These are phyloP conservation scores for Macrobrachium nipponense DNA, from an alignment of 1,140 invertebrate genomes.

Conservation along the genomic window DNA sequence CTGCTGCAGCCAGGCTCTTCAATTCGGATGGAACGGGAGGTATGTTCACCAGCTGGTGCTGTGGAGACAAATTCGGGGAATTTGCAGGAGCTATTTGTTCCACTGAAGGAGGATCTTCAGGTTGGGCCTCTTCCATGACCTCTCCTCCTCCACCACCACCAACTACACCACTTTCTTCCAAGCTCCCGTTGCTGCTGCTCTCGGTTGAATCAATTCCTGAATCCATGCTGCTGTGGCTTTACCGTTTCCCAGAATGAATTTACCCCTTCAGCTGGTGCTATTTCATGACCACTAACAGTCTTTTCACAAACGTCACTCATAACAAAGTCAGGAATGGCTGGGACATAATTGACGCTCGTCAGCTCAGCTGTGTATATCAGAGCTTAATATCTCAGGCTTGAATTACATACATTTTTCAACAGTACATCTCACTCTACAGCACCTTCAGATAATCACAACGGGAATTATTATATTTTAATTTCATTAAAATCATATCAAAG, in stretches of 20 bases:
- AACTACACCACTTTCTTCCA: slow-evolving; percentile 24
- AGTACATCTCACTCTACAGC: too few relatives aligned
- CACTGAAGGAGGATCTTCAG: neutral
- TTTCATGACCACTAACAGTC: too few relatives aligned
- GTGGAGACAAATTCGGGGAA: neutral
- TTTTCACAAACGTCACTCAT: too few relatives aligned
- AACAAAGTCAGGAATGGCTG: too few relatives aligned
- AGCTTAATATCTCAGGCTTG: too few relatives aligned
- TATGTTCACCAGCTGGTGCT: neutral
- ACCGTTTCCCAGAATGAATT: neutral
- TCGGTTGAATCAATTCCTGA: slow-evolving; percentile 52
- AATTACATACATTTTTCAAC: too few relatives aligned
- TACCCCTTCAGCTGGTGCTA: too few relatives aligned
- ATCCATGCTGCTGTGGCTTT: slow-evolving; percentile 14
- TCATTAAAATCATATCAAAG: too few relatives aligned
- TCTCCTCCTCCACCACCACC: neutral
- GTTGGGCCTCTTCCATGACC: slow-evolving; percentile 15
- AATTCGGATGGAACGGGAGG: neutral
- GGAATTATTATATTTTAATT: too few relatives aligned
- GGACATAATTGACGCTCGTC: too few relatives aligned
- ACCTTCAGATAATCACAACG: too few relatives aligned
- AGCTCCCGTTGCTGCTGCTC: slow-evolving; percentile 39
- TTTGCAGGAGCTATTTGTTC: neutral
- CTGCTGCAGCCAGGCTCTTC: neutral
- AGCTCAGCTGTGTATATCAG: too few relatives aligned